phyloP scores from a whole-genome alignment of 1,140 invertebrate species.

The Lasaia peninsularis region DNA sequence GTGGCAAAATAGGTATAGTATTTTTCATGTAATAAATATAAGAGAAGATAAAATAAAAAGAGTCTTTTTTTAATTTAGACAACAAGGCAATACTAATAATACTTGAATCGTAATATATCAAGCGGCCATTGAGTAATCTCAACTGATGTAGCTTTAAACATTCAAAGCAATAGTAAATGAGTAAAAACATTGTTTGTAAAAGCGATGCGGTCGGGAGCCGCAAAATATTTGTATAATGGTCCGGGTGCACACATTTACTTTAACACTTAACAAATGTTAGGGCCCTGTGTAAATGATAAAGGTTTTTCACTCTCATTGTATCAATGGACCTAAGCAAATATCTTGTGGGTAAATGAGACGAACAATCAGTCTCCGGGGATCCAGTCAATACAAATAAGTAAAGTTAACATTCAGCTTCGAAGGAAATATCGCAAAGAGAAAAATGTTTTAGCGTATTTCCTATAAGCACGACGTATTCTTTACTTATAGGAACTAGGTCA shows the following conservation, averaged over 20 bases:
- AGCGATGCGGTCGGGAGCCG: background rate
- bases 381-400: conserved; percentile 31
- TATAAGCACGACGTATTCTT: too few species aligned
- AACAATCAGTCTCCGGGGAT: conserved; percentile 32
- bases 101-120: background rate
- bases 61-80: too few species aligned
- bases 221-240: conserved; percentile 40
- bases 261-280: conserved; percentile 47
- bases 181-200: conserved; percentile 2
- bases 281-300: conserved; percentile 42
- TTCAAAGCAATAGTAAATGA: conserved; percentile 13
- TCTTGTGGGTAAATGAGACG: conserved; percentile 32
- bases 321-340: conserved; percentile 55
- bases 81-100: too few species aligned
- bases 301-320: conserved; percentile 34
- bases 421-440: conserved; percentile 13
- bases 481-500: too few species aligned
- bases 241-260: conserved; percentile 42
- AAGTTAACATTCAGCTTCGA: background rate
- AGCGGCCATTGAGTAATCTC: background rate
- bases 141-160: conserved; percentile 17
- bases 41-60: too few species aligned
- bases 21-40: too few species aligned
- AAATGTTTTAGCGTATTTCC: too few species aligned
- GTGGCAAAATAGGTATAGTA: too few species aligned